Conservation (phyloP, 2,113 vertebrate genomes). For the Himantopus leucocephalus region DNA sequence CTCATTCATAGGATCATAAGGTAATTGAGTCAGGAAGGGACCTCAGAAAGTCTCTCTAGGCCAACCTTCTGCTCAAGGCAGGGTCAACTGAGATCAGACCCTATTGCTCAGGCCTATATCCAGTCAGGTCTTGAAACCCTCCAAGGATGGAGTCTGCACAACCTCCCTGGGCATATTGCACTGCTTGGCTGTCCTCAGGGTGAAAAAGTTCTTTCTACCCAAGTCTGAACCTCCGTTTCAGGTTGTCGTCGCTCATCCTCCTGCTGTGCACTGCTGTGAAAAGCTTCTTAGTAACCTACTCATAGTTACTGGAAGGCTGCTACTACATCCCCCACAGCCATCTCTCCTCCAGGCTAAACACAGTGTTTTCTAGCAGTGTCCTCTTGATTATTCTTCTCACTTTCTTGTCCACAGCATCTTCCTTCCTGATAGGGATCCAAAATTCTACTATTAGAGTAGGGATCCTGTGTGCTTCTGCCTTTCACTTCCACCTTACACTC, state of each 20-base stretch:
- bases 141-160: background rate
- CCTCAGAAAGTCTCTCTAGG: background rate
- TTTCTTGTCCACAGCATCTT: background rate
- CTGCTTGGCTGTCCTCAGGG: background rate
- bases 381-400: background rate
- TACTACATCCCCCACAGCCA: background rate
- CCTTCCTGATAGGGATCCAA: background rate
- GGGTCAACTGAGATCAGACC: background rate
- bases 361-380: too few species aligned
- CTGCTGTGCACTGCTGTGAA: rapidly evolving
- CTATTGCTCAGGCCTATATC: background rate
- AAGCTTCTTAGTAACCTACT: background rate
- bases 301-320: background rate
- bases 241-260: background rate
- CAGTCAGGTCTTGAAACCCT: background rate
- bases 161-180: background rate
- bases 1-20: background rate
- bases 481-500: background rate
- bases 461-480: background rate
- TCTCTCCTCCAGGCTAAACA: background rate
- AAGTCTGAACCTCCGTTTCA: background rate
- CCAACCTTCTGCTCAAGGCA: background rate
- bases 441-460: background rate
- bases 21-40: background rate
- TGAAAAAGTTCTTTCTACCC: background rate